A percentile compares a stretch with the other conserved stretches of the same genome.
Evolutionary conservation across 1,140 invertebrate genomes (phyloP).

Genomic region (Antheraea pernyi): DNA sequence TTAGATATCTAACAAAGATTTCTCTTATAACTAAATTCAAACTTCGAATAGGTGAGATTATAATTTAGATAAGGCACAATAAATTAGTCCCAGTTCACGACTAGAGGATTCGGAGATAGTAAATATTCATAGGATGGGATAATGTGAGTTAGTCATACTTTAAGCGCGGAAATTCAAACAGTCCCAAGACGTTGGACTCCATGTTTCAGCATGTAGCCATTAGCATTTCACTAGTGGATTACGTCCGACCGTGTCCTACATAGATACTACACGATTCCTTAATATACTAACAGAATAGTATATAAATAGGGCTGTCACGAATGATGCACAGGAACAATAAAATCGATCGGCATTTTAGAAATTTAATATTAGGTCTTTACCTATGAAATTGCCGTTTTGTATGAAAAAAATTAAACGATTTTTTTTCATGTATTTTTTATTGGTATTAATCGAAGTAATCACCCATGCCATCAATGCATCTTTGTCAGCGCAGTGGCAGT

Average conservation of each 20-base stretch:
- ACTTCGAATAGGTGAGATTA: background rate
- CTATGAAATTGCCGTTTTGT: too few relatives aligned
- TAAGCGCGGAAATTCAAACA: background rate
- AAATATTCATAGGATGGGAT: constrained; percentile 1
- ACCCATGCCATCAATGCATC: too few relatives aligned
- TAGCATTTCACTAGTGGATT: background rate
- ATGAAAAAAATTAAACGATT: too few relatives aligned
- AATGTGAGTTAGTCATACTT: background rate
- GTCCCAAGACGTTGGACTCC: background rate
- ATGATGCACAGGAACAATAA: too few relatives aligned
- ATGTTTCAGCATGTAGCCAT: background rate
- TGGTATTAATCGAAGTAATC: too few relatives aligned
- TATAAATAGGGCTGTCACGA: background rate
- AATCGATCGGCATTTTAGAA: too few relatives aligned
- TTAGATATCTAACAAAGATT: too few relatives aligned
- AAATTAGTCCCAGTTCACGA: background rate
- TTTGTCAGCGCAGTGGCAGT: too few relatives aligned
- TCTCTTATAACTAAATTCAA: too few relatives aligned
- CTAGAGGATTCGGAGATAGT: background rate
- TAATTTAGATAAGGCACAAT: background rate
- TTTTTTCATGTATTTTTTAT: too few relatives aligned
- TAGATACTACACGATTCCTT: background rate
- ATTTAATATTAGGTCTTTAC: too few relatives aligned
- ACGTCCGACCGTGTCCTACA: background rate
- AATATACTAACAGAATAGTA: background rate